Base-by-base conservation (phyloP, 2,888 invertebrate species). In the Trachelus stipa region DNA sequence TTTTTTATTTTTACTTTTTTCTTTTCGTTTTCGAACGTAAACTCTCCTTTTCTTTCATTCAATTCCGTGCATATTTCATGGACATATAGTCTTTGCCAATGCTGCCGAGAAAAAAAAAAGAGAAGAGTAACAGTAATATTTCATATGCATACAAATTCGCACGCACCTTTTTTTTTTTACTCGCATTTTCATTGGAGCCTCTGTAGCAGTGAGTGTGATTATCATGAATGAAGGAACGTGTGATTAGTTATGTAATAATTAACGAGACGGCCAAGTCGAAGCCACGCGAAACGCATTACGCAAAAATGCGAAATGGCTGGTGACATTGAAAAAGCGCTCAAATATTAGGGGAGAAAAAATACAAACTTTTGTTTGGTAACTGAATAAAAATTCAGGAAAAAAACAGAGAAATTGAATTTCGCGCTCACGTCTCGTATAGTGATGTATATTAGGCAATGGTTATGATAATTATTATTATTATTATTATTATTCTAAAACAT, bases 1-100 rank as follows among this genome's bases (percentile, higher is more conserved):
- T 34, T 69, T 76, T 75, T 73, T 75, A 68, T 34, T 73, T 76
- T 79, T 75, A 76, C 73, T 75, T 73, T 76, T 75, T 71, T 76
- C 73, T 69, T 81, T 80, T 74, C 33, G 23, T 37, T 79, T 80
- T 80, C 78, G 37, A 34, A 9, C 35, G 35, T 12, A 35, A 12
- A 35, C 35, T 35, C 35, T 35, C 3, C 35, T 35, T 12, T 35
- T 3, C 35, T 23, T 4, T 56, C 40, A 56, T 23, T 23, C 23
- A 23, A 56, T 23, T 56, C 6, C 6, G 23, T 9, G 9, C 23
- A 23, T 56, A 23, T 23, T 56, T 56, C 40, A 23, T 56, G 6
- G 15, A 4, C 4, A 40, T 15, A 40, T 40, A 40, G 12, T 35
- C 35, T 56, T 56, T 56, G 9, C 9, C 23, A 3, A 56, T 56